phyloP scores from a whole-genome alignment of 2,888 invertebrate genomes.

The Drosophila mimica region DNA sequence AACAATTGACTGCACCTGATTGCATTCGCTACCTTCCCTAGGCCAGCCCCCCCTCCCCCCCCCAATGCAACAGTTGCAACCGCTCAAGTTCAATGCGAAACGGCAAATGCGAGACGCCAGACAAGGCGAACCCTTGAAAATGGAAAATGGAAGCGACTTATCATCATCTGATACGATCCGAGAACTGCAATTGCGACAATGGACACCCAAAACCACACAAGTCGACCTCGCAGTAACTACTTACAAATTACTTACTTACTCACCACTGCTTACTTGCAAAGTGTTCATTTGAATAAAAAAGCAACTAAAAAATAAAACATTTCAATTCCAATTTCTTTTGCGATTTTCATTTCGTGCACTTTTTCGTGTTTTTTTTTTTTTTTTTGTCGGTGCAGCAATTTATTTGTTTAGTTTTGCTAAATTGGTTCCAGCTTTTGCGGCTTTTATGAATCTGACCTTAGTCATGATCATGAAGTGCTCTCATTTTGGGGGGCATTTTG shows the following conservation, averaged over 20 bases:
- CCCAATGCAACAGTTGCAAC: not conserved
- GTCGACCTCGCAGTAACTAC: constrained; percentile 1
- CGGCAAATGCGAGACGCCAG: constrained; percentile 70
- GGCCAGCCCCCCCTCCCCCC: not conserved
- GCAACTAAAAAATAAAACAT: not conserved
- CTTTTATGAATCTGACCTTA: constrained; percentile 76
- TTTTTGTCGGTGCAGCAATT: constrained; percentile 34
- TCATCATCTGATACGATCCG: constrained; percentile 51
- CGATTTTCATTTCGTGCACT: constrained; percentile 37
- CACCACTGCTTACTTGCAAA: not conserved
- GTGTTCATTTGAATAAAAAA: constrained; percentile 49
- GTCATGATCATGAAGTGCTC: constrained; percentile 76
- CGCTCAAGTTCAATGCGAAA: constrained; percentile 76
- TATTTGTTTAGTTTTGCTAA: constrained; percentile 48
- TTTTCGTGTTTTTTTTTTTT: constrained; percentile 11
- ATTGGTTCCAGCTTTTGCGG: constrained; percentile 79
- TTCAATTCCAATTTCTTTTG: constrained; percentile 65
- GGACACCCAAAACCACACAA: constrained; percentile 16
- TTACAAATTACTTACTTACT: constrained; percentile 1
- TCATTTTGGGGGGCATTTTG: constrained; percentile 56
- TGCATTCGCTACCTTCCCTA: constrained; percentile 39
- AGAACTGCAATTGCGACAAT: constrained; percentile 27
- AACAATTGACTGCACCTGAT: constrained; percentile 77
- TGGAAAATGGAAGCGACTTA: constrained; percentile 70
- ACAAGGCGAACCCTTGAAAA: constrained; percentile 80